Evolutionary conservation across 92 coral and sea anemone genomes (phyloP), one percentile per base, ranked within the genome.

Genomic region (Porites cylindrica): DNA sequence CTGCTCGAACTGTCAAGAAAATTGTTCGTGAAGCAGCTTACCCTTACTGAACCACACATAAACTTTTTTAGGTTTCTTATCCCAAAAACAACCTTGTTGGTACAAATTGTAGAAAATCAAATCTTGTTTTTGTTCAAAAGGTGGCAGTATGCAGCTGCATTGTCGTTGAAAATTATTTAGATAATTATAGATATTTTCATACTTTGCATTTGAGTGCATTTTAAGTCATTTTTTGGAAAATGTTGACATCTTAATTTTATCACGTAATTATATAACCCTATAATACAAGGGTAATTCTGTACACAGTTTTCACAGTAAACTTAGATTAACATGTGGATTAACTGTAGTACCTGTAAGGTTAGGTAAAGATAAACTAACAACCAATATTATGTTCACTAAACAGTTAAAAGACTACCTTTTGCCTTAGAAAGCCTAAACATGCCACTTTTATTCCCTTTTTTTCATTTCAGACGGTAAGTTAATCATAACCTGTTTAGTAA

Each of bases 21-120:
- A 78, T 94, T 81, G 92, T 93, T 71, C 98, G 99, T 67, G 99
- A 97, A 85, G 98, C 99, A 38, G 73, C 98, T 64, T 94, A 90
- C 75, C 99, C 99, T 63, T 97, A 97, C 84, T 97, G 89, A 93
- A 80, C 53, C 53, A 56, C 24, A 75, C 51, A 47, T 50, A 78
- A 75, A 62, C 52, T 81, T 50, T 81, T 56, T 58, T 70, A 20
- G 82, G 59, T 73, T 88, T 80, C 69, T 51, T 19, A 51, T 66
- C 73, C 61, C 62, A 88, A 75, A 43, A 75, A 67, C 65, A 82
- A 60, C 69, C 43, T 83, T 51, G 75, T 53, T 76, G 19, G 23
- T 62, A 73, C 65, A 73, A 82, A 82, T 58, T 71, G 58, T 70
- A 38, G 47, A 38, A 4, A 70, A 79, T 50, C 43, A 20, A 47